A percentile compares a stretch with the other conserved stretches of the same genome.
Conservation (phyloP, 1,140 invertebrate genomes). For the Caenorhabditis elegans region WBcel235 BX284602.5:3271001-3271500, state of each 20-base stretch:
- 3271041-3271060: neutral
- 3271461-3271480: too few relatives aligned
- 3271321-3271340: constrained; percentile 37
- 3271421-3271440: too few relatives aligned
- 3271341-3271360: constrained; percentile 18
- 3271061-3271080: neutral
- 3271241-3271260: constrained; percentile 27
- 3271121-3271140: too few relatives aligned
- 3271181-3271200: constrained; percentile 30
- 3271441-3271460: too few relatives aligned
- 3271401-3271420: constrained; percentile 30
- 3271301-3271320: constrained; percentile 30
- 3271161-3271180: too few relatives aligned
- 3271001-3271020: neutral
- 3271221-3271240: constrained; percentile 19
- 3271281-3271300: neutral
- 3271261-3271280: too few relatives aligned
- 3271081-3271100: neutral
- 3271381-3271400: constrained; percentile 34
- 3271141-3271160: too few relatives aligned
- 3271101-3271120: neutral
- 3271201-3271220: constrained; percentile 34
- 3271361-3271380: constrained; percentile 32
- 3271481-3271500: too few relatives aligned
- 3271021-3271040: too few relatives aligned